Evolutionary conservation across 1,140 invertebrate species (phyloP), one percentile per base, ranked within the genome.

Genomic region (Paracyclopina nana): DNA sequence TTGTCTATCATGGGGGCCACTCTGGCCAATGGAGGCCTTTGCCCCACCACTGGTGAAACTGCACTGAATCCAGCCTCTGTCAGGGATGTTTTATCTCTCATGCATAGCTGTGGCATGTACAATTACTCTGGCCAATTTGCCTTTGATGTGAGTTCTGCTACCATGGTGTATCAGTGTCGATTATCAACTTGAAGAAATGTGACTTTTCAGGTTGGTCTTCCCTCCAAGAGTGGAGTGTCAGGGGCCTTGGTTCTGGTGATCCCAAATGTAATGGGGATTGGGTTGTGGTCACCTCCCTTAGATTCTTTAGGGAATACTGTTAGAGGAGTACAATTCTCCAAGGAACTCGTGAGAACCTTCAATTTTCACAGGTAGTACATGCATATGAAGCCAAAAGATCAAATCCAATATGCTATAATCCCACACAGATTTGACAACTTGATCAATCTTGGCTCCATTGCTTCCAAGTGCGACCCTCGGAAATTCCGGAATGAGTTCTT

Each of bases 161-260:
- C n/a, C n/a, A n/a, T n/a, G n/a, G n/a, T n/a, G n/a, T n/a, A n/a
- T n/a, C n/a, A n/a, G n/a, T n/a, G n/a, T n/a, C n/a, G n/a, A n/a
- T n/a, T n/a, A n/a, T n/a, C n/a, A n/a, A n/a, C n/a, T n/a, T n/a
- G n/a, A n/a, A 9, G 29, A 30, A 30, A 30, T 9, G 8, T 9
- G 8, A 30, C n/a, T 30, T 30, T n/a, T 9, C 57, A 82, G 78
- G 80, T 96, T 25, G 92, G 92, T 6, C 71, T 97, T 41, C 92
- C 92, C n/a, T 88, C 87, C 8, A 97, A 97, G 68, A 95, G 91
- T 0, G 91, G 91, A 26, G 91, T 97, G 0, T 86, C 82, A 24
- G 92, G 92, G 22, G 80, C 77, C 46, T 79, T 96, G 63, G 68
- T 97, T 55, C 75, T 97, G 20, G 90, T 97, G 1, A 82, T 97